Conservation (phyloP, 2,113 vertebrate species). For the Zeus faber region DNA sequence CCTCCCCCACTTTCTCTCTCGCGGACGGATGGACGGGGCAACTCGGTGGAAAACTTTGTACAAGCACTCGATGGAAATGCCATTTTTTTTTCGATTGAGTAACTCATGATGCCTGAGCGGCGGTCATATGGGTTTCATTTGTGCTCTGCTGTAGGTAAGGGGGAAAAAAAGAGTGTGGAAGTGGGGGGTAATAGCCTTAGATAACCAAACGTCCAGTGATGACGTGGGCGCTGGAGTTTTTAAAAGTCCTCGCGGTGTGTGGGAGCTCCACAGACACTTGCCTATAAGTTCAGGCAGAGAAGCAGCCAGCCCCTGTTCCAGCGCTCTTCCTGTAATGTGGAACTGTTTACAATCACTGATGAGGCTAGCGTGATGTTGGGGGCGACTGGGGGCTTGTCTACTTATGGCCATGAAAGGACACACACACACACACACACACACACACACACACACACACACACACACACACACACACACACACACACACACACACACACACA, state of each 20-base stretch:
- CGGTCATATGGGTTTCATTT: constrained; percentile 63
- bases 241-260: too few relatives aligned
- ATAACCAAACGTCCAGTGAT: constrained; percentile 40
- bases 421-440: background rate
- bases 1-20: background rate
- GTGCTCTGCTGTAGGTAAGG: constrained; percentile 62
- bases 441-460: constrained; percentile 14
- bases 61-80: constrained; percentile 32
- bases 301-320: constrained; percentile 20
- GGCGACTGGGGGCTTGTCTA: too few relatives aligned
- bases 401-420: too few relatives aligned
- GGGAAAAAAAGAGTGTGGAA: background rate
- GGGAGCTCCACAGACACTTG: too few relatives aligned
- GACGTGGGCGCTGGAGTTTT: too few relatives aligned
- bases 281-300: constrained; percentile 19
- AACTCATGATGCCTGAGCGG: constrained; percentile 40
- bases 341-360: constrained; percentile 61
- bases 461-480: constrained; percentile 14
- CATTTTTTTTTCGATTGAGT: constrained; percentile 41
- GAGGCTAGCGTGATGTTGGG: constrained; percentile 56
- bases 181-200: constrained; percentile 27
- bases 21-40: background rate
- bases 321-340: constrained; percentile 45
- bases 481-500: constrained; percentile 31
- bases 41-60: constrained; percentile 51